Evolutionary conservation across 2,888 invertebrate species (phyloP), one percentile per base, ranked within the genome.

Genomic region (Temnothorax unifasciatus): DNA sequence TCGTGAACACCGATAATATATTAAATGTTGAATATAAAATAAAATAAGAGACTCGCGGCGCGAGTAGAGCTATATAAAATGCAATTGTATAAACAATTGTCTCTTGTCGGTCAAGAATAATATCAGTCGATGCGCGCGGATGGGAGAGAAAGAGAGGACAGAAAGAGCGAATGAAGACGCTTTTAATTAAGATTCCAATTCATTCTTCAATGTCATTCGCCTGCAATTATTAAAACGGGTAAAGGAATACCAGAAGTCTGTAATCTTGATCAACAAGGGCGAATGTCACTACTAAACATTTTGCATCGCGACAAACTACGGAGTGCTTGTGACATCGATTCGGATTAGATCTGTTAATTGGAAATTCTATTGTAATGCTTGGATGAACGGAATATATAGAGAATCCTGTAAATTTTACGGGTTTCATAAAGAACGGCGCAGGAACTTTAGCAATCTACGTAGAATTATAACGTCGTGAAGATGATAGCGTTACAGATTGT

Each of bases 121-220:
- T 41, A 77, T 66, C 52, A 54, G n/a, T 54, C 41, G 1, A 4
- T n/a, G 25, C 21, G 66, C 47, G 29, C 29, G 68, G 6, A 29
- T 54, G 52, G 18, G 5, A 13, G 57, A n/a, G 38, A 21, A 11
- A 25, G 18, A 11, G 34, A 13, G 71, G 71, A 52, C 13, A 54
- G 18, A 29, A 6, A n/a, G 15, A 44, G 15, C 5, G 25, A 44
- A 54, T 52, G n/a, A 29, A 44, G 54, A 41, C n/a, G 29, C 57
- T 57, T 44, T 68, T 57, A 69, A 77, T 57, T 77, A 77, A 69
- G 44, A 69, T 29, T 68, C 9, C 54, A 29, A 54, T 54, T 77
- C 15, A 77, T 69, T 21, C 54, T 44, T 57, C 57, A 54, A 38
- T 66, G 13, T 38, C 66, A 13, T 64, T 66, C 25, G 54, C 11